phyloP scores from a whole-genome alignment of 2,888 invertebrate species.

The Pseudeuparius sepicola region DNA sequence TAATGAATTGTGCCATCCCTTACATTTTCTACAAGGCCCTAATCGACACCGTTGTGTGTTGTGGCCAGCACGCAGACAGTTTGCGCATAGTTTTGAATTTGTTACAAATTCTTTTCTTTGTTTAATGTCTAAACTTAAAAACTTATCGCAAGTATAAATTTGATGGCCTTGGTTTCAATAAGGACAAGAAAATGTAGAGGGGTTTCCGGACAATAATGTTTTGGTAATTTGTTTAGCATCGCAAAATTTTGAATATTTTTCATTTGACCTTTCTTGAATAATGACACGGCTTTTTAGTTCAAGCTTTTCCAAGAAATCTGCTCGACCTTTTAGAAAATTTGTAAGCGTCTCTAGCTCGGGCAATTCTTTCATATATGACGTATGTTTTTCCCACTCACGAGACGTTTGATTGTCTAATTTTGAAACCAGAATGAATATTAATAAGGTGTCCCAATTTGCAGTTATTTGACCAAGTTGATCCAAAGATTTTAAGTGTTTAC shows the following conservation, averaged over 20 bases:
- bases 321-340: conserved; percentile 5
- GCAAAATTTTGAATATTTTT: too few relatives aligned
- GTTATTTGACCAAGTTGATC: conserved; percentile 8
- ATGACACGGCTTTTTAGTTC: conserved; percentile 2
- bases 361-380: neutral
- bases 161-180: conserved; percentile 9
- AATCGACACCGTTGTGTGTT: conserved; percentile 5
- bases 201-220: too few relatives aligned
- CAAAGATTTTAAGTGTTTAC: conserved; percentile 7
- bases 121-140: neutral
- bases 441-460: conserved; percentile 11
- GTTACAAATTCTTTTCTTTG: conserved; percentile 4
- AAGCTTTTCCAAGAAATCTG: conserved; percentile 8
- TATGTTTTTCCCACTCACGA: conserved; percentile 11
- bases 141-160: conserved; percentile 11
- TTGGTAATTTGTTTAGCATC: too few relatives aligned
- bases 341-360: conserved; percentile 6
- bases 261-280: neutral
- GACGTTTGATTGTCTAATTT: conserved; percentile 8
- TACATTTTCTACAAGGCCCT: conserved; percentile 9
- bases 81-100: conserved; percentile 6
- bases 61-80: conserved; percentile 7
- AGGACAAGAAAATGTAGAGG: conserved; percentile 7
- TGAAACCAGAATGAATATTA: conserved; percentile 8
- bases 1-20: conserved; percentile 1